Base-by-base conservation (phyloP, 92 coral and sea anemone species). In the Epizoanthus rinbou region DNA sequence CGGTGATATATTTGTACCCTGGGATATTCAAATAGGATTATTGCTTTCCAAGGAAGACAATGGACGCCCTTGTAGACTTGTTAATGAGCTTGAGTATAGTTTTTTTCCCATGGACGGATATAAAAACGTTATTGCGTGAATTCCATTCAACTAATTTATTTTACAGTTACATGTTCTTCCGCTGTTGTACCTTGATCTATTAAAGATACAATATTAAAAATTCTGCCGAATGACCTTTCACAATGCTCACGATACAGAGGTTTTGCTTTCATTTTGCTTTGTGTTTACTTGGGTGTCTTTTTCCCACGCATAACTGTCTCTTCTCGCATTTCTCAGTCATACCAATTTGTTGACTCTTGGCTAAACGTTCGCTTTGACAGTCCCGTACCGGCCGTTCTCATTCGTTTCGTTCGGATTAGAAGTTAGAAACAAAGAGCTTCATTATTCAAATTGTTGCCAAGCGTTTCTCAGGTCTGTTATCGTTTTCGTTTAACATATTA, bases 291-390 rank as follows among this genome's bases (percentile, higher is more conserved):
- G 52, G 16, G 71, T 69, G 9, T 60, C 7, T 57, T 62, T 78
- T 78, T 78, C 82, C 82, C 82, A 78, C 82, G 82, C 70, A 78
- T 16, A 63, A 17, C 43, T 62, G 82, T 43, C 59, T 69, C 71
- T 78, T 59, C 71, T 41, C 57, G 71, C 82, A 14, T 78, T 39
- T 78, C 41, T 62, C 35, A 28, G 31, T 78, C 41, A 78, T 15
- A 21, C 71, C 6, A 17, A 22, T 43, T 43, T 78, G 71, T 78
- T 78, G 82, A 78, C 82, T 78, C 64, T 78, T 63, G 14, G 54
- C 28, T 18, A 60, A 78, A 62, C 82, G 82, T 57, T 57, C 37
- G 18, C 9, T 10, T 7, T 41, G 71, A 78, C 58, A 22, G 71
- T 3, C 39, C 60, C 58, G 43, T 43, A 18, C 16, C 21, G 35